Base-by-base conservation (phyloP, 92 coral and sea anemone species). In the Porites evermanni region DNA sequence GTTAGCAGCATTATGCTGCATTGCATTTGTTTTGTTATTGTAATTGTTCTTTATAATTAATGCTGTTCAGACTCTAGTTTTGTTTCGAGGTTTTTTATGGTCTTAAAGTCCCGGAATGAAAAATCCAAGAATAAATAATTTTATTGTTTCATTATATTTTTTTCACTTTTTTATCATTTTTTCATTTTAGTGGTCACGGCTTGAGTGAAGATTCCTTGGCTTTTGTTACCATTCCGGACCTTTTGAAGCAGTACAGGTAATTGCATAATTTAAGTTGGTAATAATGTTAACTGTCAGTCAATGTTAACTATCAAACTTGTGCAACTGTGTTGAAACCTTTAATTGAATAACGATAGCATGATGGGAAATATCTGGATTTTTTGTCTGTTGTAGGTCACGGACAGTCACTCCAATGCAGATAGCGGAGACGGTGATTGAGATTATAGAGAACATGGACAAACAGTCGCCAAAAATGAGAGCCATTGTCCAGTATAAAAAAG, bases 321-420 rank as follows among this genome's bases (percentile, higher is more conserved):
- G 38, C 38, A 32, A 32, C 38, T 32, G 3, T 32, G 38, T 32
- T 32, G 38, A 32, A 32, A 2, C 38, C 38, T 32, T 32, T 32
- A 32, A 32, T 32, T 32, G 6, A 38, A 38, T 38, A 7, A 7
- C 6, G 47, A 38, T 38, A 38, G 47, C 47, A 38, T 38, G 47
- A 38, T 38, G 47, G 47, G 47, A 38, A 38, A 38, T 38, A 4
- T 38, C 6, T 38, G 5, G 3, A 38, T 38, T 56, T 56, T 11
- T 56, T 56, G 12, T 17, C 79, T 79, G 23, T n/a, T 70, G 44
- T 70, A 96, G 98, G 87, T 88, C 79, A 24, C 86, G 86, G 12
- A 64, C 77, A 26, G 88, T 90, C 64, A 93, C 98, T 56, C 99
- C 99, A 44, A 80, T 90, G 75, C 90, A 93, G 70, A 95, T 97